A percentile compares a stretch with the other conserved stretches of the same genome.
phyloP scores from a whole-genome alignment of 2,888 invertebrate genomes.

The Erynnis tages region DNA sequence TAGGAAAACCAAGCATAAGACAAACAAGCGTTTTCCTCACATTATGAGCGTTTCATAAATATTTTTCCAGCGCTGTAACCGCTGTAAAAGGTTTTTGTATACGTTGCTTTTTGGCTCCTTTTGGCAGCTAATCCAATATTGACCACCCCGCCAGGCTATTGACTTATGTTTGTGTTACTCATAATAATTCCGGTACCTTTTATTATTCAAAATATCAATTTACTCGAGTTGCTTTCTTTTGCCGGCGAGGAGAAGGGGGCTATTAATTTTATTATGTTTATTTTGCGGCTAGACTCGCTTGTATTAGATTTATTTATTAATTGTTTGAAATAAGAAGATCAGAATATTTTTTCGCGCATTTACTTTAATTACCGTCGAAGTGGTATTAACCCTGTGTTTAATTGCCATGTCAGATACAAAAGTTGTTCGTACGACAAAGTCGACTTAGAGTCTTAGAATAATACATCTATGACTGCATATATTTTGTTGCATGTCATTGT shows the following conservation, averaged over 20 bases:
- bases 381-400: too few species aligned
- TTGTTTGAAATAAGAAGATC: not conserved
- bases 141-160: conserved; percentile 78
- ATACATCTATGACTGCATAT: too few species aligned
- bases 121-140: conserved; percentile 80
- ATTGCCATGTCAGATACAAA: too few species aligned
- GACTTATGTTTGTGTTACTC: conserved; percentile 80
- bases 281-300: conserved; percentile 29
- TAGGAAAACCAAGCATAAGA: conserved; percentile 9
- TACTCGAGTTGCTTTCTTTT: conserved; percentile 69
- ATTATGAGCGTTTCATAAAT: conserved; percentile 66
- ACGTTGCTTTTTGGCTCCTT: conserved; percentile 82
- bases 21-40: conserved; percentile 53
- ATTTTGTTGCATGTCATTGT: too few species aligned
- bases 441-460: too few species aligned
- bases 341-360: too few species aligned
- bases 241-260: conserved; percentile 44
- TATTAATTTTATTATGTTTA: conserved; percentile 48
- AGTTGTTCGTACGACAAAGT: too few species aligned
- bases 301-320: conserved; percentile 3
- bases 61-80: conserved; percentile 75
- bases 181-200: conserved; percentile 78
- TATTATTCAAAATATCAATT: conserved; percentile 81
- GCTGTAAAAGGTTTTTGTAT: conserved; percentile 81
- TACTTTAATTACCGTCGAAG: too few species aligned